phyloP scores from a whole-genome alignment of 1,140 invertebrate species.

The Drosophila pallidifrons region DNA sequence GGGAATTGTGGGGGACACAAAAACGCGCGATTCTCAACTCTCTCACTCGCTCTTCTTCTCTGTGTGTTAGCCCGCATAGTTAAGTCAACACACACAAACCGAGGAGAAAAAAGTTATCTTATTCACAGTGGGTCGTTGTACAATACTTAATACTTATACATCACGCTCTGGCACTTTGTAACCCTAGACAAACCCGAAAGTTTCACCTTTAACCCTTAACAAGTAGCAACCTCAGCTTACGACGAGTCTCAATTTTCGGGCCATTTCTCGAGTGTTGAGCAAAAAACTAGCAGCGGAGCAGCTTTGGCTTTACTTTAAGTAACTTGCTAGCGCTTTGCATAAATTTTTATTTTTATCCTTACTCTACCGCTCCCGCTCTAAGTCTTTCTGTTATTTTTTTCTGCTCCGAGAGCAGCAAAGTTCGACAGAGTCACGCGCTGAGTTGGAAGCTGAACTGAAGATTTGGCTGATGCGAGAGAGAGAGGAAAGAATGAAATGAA shows the following conservation, averaged over 20 bases:
- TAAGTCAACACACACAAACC: background rate
- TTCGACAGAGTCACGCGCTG: slow-evolving; percentile 76
- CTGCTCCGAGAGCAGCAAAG: slow-evolving; percentile 46
- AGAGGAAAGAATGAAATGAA: background rate
- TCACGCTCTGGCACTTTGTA: slow-evolving; percentile 56
- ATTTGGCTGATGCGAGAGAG: slow-evolving; percentile 1
- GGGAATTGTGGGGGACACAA: slow-evolving; percentile 20
- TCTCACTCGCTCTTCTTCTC: background rate
- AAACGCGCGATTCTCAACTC: slow-evolving; percentile 10
- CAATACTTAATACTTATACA: slow-evolving; percentile 48
- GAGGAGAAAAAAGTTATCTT: slow-evolving; percentile 38
- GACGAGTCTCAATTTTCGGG: slow-evolving; percentile 50
- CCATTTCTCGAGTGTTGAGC: slow-evolving; percentile 25
- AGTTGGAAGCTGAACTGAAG: slow-evolving; percentile 49
- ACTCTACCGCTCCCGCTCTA: background rate
- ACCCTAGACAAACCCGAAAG: slow-evolving; percentile 52
- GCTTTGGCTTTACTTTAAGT: slow-evolving; percentile 77
- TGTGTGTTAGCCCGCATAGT: slow-evolving; percentile 10
- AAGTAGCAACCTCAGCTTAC: slow-evolving; percentile 55
- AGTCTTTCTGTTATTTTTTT: slow-evolving; percentile 1
- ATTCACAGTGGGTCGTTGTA: slow-evolving; percentile 31
- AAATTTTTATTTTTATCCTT: slow-evolving; percentile 58
- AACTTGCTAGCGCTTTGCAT: slow-evolving; percentile 79
- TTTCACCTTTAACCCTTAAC: slow-evolving; percentile 56
- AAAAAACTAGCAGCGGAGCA: slow-evolving; percentile 52